Conservation (phyloP, 2,888 invertebrate genomes). For the Agrochola circellaris region DNA sequence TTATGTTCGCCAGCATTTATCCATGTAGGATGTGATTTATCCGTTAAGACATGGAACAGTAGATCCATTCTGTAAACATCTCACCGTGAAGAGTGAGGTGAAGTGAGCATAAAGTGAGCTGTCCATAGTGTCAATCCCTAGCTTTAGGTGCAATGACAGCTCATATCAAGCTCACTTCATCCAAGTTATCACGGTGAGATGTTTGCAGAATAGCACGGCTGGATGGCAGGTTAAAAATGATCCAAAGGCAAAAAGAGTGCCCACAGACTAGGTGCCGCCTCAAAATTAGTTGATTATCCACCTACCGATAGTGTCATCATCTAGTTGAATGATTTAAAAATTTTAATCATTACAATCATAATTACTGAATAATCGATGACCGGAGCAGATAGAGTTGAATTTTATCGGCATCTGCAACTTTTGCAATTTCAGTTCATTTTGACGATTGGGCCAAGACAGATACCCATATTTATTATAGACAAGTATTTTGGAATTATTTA, state of each 20-base stretch:
- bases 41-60: too few species aligned
- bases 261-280: too few species aligned
- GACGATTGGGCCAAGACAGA: conserved; percentile 24
- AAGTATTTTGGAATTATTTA: conserved; percentile 5
- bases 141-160: too few species aligned
- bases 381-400: conserved; percentile 30
- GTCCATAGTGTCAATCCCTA: too few species aligned
- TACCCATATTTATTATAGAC: background rate
- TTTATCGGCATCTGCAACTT: conserved; percentile 22
- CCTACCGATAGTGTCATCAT: conserved; percentile 1
- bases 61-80: too few species aligned
- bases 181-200: too few species aligned
- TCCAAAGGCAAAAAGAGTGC: background rate
- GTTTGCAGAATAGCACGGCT: too few species aligned
- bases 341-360: conserved; percentile 33
- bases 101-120: too few species aligned
- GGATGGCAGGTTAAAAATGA: background rate
- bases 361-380: conserved; percentile 29
- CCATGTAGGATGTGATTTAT: too few species aligned
- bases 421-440: conserved; percentile 5
- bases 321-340: conserved; percentile 13
- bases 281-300: background rate
- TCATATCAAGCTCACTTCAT: too few species aligned
- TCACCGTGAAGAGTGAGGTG: too few species aligned
- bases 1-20: too few species aligned